A percentile compares a stretch with the other conserved stretches of the same genome.
These are phyloP conservation scores for Cyclopterus lumpus DNA, from an alignment of 2,797 vertebrate species.

Conservation along the genomic window DNA sequence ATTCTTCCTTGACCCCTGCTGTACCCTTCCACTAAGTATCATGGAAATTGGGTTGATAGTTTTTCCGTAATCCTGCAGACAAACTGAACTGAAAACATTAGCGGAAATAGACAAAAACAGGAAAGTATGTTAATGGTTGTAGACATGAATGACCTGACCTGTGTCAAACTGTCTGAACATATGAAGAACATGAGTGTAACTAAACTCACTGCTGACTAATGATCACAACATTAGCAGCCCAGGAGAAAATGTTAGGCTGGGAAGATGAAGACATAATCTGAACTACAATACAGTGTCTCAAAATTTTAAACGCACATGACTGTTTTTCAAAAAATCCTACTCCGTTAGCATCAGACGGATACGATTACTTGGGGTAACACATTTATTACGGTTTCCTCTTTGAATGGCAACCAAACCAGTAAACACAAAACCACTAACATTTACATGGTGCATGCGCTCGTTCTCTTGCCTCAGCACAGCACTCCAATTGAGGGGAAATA, in stretches of 20 bases:
- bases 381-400: conserved; percentile 11
- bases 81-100: not conserved
- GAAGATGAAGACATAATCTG: conserved; percentile 9
- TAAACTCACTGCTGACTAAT: not conserved
- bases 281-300: conserved; percentile 6
- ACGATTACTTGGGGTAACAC: not conserved
- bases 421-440: conserved; percentile 19
- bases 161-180: not conserved
- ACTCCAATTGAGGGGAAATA: conserved; percentile 62
- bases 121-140: not conserved
- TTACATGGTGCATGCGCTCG: conserved; percentile 9
- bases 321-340: not conserved
- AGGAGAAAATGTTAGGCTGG: not conserved
- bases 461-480: conserved; percentile 27
- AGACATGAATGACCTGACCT: not conserved
- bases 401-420: conserved; percentile 32
- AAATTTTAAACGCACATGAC: not conserved
- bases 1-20: not conserved
- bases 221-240: not conserved
- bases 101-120: not conserved
- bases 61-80: not conserved
- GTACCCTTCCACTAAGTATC: not conserved
- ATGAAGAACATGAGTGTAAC: not conserved
- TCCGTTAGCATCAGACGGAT: not conserved
- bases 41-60: not conserved